Evolutionary conservation across 2,888 invertebrate genomes (phyloP), one percentile per base, ranked within the genome.

Genomic region (Tetragonula carbonaria): DNA sequence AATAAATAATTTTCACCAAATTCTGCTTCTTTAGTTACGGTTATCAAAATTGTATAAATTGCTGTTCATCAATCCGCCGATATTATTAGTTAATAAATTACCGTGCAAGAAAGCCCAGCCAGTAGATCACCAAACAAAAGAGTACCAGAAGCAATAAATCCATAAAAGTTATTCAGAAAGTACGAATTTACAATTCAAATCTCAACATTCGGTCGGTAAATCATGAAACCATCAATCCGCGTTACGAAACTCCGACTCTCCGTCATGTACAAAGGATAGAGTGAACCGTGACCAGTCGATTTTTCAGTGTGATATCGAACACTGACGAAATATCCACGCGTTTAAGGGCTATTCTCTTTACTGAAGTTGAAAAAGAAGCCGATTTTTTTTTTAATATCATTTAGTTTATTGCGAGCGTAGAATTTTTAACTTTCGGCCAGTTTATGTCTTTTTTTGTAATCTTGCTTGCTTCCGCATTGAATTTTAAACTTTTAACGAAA

Each of bases 141-240:
- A 38, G 18, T 21, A 14, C 13, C 4, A 14, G 2, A 38, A 38
- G 38, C 33, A 66, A 66, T 66, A 66, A 67, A 67, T 67, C 50
- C 18, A 14, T 23, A 50, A 38, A 45, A 67, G 50, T 67, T 18
- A 50, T 50, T 67, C 50, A 18, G n/a, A 23, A 45, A 16, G 16
- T 23, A 14, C 3, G 13, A 50, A 50, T 45, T 67, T 67, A 50
- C 23, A 23, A 50, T 23, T 67, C 50, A 50, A 50, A 67, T 50
- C 50, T 67, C 13, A 23, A n/a, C 67, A 21, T 67, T 67, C 67
- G 45, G 45, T 50, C 67, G 16, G 45, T 50, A 67, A 67, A 67
- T 50, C 50, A 50, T n/a, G 67, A 23, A 67, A 67, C 45, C 50
- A 50, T 67, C n/a, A 2, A 67, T 67, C 67, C 67, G 50, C n/a